Base-by-base conservation (phyloP, 2,888 invertebrate species). In the Cabera pusaria region DNA sequence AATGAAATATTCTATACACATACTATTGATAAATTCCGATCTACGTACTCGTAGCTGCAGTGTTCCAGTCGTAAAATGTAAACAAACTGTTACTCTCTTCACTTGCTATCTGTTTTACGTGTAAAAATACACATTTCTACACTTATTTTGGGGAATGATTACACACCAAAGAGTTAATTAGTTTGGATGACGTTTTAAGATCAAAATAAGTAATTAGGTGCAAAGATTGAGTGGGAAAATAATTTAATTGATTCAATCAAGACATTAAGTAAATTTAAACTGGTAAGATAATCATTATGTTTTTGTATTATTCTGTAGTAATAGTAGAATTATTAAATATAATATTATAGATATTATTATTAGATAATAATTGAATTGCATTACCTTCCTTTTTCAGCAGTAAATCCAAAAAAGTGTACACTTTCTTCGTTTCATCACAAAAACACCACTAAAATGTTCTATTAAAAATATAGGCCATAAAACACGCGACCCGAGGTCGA, bases 381-480 rank as follows among this genome's bases (percentile, higher is more conserved):
- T n/a, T n/a, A n/a, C n/a, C n/a, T n/a, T n/a, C n/a, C n/a, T n/a
- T 22, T 5, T 31, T 22, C 41, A 35, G 10, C 20, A 12, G 22
- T 14, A 26, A 35, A 42, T 42, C 41, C 41, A 42, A 42, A 34
- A 34, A 27, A 12, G 10, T 6, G 26, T 12, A 7, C 57, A 70
- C 71, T 68, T 64, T 59, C 64, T 64, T 18, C 63, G 62, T 60
- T 66, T 68, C 68, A 75, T 72, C 63, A 67, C 70, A 58, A 56
- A 52, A 47, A 33, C 45, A 45, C 49, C 23, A 49, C 52, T 51
- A 50, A 49, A 56, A 52, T 49, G 36, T 48, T 48, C 48, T 45
- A 34, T 39, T 50, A 34, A 40, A 33, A 46, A 50, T 55, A 44
- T 50, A 54, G 51, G 47, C 46, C 49, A 49, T 48, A 50, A 40